Evolutionary conservation across 2,888 invertebrate species (phyloP).

Genomic region (Leptinotarsa haldemani): DNA sequence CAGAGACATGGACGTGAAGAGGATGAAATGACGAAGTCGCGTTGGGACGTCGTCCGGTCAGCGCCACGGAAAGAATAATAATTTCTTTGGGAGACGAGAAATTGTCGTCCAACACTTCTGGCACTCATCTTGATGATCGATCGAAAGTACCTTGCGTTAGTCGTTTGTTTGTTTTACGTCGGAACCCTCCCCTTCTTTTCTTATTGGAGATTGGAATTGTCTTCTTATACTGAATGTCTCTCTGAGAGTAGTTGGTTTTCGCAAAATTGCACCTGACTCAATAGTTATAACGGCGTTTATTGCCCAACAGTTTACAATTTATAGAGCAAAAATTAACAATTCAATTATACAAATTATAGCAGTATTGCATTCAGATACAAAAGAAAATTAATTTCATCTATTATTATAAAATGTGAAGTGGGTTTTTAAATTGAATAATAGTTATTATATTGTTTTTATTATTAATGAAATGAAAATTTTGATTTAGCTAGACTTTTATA

Average conservation of each 20-base stretch:
- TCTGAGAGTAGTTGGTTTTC: background rate
- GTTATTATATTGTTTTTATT: no score
- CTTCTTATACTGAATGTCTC: background rate
- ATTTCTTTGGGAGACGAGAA: conserved; percentile 33
- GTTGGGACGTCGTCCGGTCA: conserved; percentile 39
- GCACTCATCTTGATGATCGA: conserved; percentile 39
- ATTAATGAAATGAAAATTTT: no score
- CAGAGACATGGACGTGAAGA: conserved; percentile 40
- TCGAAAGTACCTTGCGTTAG: conserved; percentile 19
- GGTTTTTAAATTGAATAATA: no score
- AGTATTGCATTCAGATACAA: no score
- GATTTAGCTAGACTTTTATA: no score
- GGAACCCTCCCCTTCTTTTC: background rate
- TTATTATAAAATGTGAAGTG: no score
- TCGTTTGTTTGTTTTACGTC: conserved; percentile 2
- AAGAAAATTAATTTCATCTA: no score
- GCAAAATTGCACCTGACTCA: background rate
- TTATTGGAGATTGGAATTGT: background rate
- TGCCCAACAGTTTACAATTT: no score
- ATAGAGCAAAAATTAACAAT: no score
- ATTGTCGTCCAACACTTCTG: conserved; percentile 27
- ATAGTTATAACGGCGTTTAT: background rate
- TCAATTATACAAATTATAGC: no score
- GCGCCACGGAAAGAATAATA: conserved; percentile 40
- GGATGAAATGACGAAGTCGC: conserved; percentile 40